These are phyloP conservation scores for Dolichotis patagonum DNA, from an alignment of 2,113 vertebrate species.

Conservation along the genomic window DNA sequence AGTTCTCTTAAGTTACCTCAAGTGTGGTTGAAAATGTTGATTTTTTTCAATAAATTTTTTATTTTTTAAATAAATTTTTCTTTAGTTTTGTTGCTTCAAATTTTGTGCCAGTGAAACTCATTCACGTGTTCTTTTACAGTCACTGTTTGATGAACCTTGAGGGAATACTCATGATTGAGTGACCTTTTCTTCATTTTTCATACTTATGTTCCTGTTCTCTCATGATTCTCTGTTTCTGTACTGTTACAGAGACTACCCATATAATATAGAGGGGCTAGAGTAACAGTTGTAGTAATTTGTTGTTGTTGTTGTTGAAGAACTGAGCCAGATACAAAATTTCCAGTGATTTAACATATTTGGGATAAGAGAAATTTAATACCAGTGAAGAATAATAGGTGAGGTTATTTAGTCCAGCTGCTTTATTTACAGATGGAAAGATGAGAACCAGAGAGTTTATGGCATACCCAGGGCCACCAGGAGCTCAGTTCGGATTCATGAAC, in stretches of 20 bases:
- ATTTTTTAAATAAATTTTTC: slow-evolving; percentile 14
- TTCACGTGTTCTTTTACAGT: slow-evolving; percentile 1
- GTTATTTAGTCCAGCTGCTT: not conserved
- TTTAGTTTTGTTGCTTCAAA: not conserved
- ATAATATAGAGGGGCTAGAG: not conserved
- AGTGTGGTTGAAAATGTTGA: not conserved
- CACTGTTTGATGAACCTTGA: not conserved
- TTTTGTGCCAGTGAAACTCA: slow-evolving; percentile 22
- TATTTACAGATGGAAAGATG: not conserved
- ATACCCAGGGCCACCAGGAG: not conserved
- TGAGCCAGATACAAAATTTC: not conserved
- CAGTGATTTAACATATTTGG: not conserved
- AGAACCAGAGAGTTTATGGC: not conserved
- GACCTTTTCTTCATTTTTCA: not conserved
- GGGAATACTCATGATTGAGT: not conserved
- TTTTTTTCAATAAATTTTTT: no score
- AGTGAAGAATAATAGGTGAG: not conserved
- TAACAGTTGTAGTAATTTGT: not conserved
- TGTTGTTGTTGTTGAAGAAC: not conserved
- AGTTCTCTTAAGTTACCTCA: not conserved
- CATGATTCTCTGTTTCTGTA: not conserved
- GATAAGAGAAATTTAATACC: not conserved
- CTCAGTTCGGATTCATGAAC: not conserved
- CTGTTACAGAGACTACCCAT: not conserved
- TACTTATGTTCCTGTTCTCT: not conserved